phyloP scores from a whole-genome alignment of 2,797 vertebrate genomes.

The Hyperoplus immaculatus region DNA sequence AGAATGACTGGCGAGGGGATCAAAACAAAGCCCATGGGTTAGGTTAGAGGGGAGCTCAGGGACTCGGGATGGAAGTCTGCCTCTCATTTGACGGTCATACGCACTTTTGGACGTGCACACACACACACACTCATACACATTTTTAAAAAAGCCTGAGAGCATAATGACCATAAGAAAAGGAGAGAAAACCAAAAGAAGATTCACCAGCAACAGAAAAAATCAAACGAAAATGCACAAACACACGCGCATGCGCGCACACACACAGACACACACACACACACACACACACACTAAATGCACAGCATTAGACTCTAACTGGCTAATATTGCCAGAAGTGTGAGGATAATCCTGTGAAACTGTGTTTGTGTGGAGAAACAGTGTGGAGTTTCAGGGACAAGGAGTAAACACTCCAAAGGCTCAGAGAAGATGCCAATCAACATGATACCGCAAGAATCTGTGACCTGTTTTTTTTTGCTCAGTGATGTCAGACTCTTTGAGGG shows the following conservation, averaged over 20 bases:
- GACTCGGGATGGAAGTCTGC: constrained; percentile 59
- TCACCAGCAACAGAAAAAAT: constrained; percentile 44
- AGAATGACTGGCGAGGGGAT: constrained; percentile 73
- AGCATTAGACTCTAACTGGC: constrained; percentile 31
- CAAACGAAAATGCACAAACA: constrained; percentile 26
- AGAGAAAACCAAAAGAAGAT: constrained; percentile 53
- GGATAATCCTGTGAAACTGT: constrained; percentile 70
- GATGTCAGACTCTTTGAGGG: constrained; percentile 46
- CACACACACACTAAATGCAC: constrained; percentile 12
- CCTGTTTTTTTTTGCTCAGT: constrained; percentile 59
- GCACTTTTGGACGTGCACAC: constrained; percentile 33
- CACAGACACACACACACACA: constrained; percentile 21
- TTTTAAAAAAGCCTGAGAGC: constrained; percentile 33
- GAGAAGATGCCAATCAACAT: constrained; percentile 70
- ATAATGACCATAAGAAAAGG: constrained; percentile 58
- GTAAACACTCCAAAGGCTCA: constrained; percentile 49
- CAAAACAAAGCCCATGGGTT: constrained; percentile 79
- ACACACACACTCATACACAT: constrained; percentile 29
- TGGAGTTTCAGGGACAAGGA: constrained; percentile 54
- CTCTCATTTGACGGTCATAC: constrained; percentile 58
- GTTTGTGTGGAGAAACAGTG: constrained; percentile 56
- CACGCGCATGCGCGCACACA: constrained; percentile 5
- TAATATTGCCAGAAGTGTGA: constrained; percentile 59
- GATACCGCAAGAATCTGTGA: constrained; percentile 58
- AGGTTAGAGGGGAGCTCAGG: constrained; percentile 75